Evolutionary conservation across 2,888 invertebrate genomes (phyloP).

Genomic region (Iphiclides podalirius): DNA sequence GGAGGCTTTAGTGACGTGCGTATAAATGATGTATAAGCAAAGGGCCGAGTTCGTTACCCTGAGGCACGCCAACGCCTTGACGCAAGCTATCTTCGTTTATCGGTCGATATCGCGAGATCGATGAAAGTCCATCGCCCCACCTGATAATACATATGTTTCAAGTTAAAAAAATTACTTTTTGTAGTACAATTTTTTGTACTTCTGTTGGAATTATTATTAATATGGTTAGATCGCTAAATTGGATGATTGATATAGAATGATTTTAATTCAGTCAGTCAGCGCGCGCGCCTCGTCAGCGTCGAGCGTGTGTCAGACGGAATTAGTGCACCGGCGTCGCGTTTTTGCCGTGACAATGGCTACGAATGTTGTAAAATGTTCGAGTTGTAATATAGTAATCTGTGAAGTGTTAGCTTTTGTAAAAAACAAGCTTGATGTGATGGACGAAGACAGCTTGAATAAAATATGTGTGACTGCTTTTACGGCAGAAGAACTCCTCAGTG

Average conservation of each 20-base stretch:
- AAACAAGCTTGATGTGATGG: background rate
- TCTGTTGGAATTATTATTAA: background rate
- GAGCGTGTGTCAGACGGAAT: too few species aligned
- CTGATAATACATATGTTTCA: constrained; percentile 34
- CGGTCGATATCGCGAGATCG: constrained; percentile 44
- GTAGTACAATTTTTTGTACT: too few species aligned
- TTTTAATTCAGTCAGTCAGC: too few species aligned
- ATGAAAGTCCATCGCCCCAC: constrained; percentile 46
- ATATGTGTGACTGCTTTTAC: background rate
- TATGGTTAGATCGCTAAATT: background rate
- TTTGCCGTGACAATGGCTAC: too few species aligned
- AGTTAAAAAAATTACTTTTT: constrained; percentile 26
- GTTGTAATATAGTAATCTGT: background rate
- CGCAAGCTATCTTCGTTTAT: constrained; percentile 52
- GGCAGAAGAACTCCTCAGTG: background rate
- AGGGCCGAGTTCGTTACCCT: constrained; percentile 57
- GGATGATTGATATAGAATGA: background rate
- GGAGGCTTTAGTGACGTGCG: too few species aligned
- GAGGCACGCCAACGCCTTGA: constrained; percentile 43
- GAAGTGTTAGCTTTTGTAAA: background rate
- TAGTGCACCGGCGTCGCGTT: too few species aligned
- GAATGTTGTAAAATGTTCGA: background rate
- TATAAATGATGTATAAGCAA: constrained; percentile 32
- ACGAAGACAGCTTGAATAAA: background rate
- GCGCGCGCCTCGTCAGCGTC: too few species aligned